Conservation (phyloP, 2,113 vertebrate species). For the Passer montanus region DNA sequence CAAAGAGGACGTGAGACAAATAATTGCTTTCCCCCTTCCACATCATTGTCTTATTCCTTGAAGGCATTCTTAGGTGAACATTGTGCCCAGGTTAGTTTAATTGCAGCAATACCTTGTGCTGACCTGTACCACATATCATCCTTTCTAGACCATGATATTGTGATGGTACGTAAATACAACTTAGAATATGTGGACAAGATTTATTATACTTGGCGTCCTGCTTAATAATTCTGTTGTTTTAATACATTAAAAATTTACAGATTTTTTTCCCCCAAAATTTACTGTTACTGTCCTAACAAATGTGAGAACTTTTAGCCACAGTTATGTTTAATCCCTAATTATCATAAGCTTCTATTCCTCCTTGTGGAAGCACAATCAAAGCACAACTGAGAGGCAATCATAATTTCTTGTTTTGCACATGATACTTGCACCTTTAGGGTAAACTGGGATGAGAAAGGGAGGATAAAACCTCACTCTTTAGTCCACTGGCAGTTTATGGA, state of each 20-base stretch:
- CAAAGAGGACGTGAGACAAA: background rate
- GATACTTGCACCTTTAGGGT: background rate
- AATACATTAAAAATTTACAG: background rate
- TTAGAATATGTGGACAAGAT: background rate
- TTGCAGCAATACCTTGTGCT: background rate
- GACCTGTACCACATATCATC: background rate
- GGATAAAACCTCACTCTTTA: background rate
- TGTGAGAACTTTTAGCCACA: background rate
- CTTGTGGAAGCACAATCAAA: background rate
- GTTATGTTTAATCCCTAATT: background rate
- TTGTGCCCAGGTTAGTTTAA: background rate
- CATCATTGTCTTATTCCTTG: background rate
- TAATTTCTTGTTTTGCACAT: background rate
- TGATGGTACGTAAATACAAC: background rate
- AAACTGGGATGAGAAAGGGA: background rate
- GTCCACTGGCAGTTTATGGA: background rate
- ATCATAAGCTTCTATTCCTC: background rate
- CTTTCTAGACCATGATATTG: background rate
- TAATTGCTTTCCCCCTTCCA: background rate
- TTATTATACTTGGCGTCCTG: background rate
- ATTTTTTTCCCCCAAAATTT: rapidly evolving
- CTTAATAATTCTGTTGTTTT: background rate
- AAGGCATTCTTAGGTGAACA: background rate
- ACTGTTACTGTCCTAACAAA: background rate
- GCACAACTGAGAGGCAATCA: background rate